These are phyloP conservation scores for Brevimyrus niger DNA, from an alignment of 2,113 vertebrate species.

Conservation along the genomic window DNA sequence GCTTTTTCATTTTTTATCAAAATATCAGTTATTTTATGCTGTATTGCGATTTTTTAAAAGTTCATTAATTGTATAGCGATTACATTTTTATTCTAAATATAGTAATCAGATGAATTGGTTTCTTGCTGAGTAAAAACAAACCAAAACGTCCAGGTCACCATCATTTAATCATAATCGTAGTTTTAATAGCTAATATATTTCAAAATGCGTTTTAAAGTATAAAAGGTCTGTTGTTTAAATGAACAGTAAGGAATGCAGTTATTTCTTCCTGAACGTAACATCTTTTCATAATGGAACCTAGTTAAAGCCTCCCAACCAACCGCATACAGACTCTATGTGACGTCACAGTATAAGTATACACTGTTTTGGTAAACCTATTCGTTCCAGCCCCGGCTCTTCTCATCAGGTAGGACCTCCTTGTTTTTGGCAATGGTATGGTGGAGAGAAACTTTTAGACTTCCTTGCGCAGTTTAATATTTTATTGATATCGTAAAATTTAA, in stretches of 20 bases:
- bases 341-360: background rate
- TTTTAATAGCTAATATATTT: background rate
- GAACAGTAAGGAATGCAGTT: background rate
- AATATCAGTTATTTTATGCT: background rate
- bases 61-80: background rate
- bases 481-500: background rate
- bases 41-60: background rate
- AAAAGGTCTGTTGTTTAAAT: background rate
- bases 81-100: background rate
- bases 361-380: background rate
- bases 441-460: background rate
- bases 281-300: background rate
- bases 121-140: background rate
- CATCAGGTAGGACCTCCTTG: background rate
- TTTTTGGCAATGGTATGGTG: background rate
- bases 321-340: background rate
- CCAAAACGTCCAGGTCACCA: background rate
- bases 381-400: background rate
- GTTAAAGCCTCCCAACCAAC: background rate
- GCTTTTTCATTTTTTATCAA: background rate
- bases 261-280: background rate
- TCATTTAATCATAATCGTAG: background rate
- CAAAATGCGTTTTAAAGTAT: background rate
- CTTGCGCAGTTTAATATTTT: background rate
- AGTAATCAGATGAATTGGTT: background rate